These are phyloP conservation scores for Ichneumoninae sp. DNA, from an alignment of 2,888 invertebrate genomes.

Conservation along the genomic window DNA sequence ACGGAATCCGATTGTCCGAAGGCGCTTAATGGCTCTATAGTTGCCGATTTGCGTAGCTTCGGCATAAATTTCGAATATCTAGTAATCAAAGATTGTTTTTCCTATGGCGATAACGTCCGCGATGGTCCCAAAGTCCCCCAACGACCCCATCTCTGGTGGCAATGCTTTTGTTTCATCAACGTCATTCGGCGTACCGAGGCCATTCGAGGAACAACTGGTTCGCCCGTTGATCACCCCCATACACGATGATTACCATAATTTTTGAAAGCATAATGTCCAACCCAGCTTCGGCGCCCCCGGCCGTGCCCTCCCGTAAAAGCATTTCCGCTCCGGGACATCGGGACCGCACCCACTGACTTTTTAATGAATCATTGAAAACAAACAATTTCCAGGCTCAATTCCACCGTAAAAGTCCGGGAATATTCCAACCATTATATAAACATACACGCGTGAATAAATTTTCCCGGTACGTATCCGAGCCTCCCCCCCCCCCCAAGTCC, in stretches of 20 bases:
- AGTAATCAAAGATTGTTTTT: background rate
- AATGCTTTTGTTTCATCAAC: slow-evolving; percentile 59
- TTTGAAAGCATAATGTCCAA: slow-evolving; percentile 20
- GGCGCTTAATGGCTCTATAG: background rate
- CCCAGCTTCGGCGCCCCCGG: background rate
- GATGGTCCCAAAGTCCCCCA: background rate
- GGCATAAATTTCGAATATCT: background rate
- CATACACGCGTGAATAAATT: slow-evolving; percentile 32
- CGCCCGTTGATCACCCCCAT: slow-evolving; percentile 44
- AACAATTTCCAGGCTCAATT: slow-evolving; percentile 42
- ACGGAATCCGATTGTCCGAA: background rate
- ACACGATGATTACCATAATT: slow-evolving; percentile 49
- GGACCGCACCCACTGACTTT: background rate
- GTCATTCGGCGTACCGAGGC: slow-evolving; percentile 22
- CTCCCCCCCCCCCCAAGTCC: background rate
- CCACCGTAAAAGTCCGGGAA: slow-evolving; percentile 6
- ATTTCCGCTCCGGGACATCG: background rate
- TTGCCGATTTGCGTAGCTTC: background rate
- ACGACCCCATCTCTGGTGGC: slow-evolving; percentile 1
- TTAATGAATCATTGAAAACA: slow-evolving; percentile 52
- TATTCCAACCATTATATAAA: slow-evolving; percentile 6
- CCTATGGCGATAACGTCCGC: background rate
- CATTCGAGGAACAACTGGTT: slow-evolving; percentile 8
- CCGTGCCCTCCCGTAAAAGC: background rate
- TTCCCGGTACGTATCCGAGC: slow-evolving; percentile 8